These are phyloP conservation scores for Miltochrista miniata DNA, from an alignment of 2,888 invertebrate genomes.

Conservation along the genomic window DNA sequence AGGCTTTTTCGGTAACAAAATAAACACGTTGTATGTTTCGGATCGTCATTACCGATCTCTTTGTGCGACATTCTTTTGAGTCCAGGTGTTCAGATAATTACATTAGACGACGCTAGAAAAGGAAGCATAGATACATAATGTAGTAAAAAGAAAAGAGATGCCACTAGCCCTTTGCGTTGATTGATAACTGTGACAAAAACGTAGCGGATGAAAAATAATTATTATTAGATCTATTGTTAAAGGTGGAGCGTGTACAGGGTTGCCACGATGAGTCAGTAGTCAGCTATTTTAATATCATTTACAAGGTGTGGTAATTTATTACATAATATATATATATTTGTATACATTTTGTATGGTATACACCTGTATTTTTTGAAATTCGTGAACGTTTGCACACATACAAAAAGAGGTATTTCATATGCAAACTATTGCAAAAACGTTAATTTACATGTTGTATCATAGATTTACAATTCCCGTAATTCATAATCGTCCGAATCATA, in stretches of 20 bases:
- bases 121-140: slow-evolving; percentile 49
- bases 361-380: too few species aligned
- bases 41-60: slow-evolving; percentile 81
- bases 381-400: too few species aligned
- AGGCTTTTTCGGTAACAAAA: slow-evolving; percentile 81
- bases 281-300: too few species aligned
- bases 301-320: too few species aligned
- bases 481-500: too few species aligned
- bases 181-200: slow-evolving; percentile 85
- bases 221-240: slow-evolving; percentile 82
- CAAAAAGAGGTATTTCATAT: too few species aligned
- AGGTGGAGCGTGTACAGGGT: slow-evolving; percentile 73
- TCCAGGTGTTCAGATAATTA: slow-evolving; percentile 83
- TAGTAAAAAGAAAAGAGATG: slow-evolving; percentile 50
- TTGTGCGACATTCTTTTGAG: slow-evolving; percentile 83
- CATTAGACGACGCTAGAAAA: slow-evolving; percentile 63
- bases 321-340: too few species aligned
- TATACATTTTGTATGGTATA: too few species aligned
- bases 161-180: slow-evolving; percentile 72
- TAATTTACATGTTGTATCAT: too few species aligned
- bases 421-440: too few species aligned
- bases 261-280: slow-evolving; percentile 36
- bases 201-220: slow-evolving; percentile 84
- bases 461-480: too few species aligned
- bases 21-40: slow-evolving; percentile 80